These are phyloP conservation scores for Ceratitis capitata DNA, from an alignment of 1,140 invertebrate species.

Conservation along the genomic window DNA sequence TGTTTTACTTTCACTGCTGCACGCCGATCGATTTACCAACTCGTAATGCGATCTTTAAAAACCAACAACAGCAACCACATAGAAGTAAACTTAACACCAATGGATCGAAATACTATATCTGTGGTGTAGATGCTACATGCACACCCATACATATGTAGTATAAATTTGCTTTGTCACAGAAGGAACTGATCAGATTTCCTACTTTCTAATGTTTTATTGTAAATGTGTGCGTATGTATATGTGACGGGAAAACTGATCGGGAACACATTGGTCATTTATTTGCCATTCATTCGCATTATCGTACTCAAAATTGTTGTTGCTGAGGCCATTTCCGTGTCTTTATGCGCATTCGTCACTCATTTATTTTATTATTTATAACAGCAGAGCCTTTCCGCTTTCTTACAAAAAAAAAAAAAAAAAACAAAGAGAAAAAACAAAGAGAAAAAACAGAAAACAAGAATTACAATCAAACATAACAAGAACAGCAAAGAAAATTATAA, in stretches of 20 bases:
- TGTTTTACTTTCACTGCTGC: neutral
- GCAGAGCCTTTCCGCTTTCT: neutral
- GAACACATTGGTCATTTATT: neutral
- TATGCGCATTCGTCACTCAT: constrained; percentile 30
- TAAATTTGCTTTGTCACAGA: too few species aligned
- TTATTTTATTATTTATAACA: constrained; percentile 27
- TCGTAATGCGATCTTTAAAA: neutral
- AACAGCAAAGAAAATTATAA: neutral
- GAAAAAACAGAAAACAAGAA: too few species aligned
- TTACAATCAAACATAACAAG: neutral
- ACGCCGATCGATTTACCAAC: neutral
- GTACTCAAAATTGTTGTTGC: neutral
- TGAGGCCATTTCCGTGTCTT: constrained; percentile 27
- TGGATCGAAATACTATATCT: neutral
- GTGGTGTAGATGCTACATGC: neutral
- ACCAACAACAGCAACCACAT: neutral
- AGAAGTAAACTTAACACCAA: neutral
- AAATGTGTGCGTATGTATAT: neutral
- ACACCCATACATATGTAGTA: too few species aligned
- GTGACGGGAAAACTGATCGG: neutral
- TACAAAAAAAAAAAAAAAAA: neutral
- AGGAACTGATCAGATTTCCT: too few species aligned
- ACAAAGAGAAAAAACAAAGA: neutral
- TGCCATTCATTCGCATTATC: neutral
- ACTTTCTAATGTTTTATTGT: too few species aligned